Conservation (phyloP, 2,797 vertebrate genomes). For the Gymnopithys bicolor region DNA sequence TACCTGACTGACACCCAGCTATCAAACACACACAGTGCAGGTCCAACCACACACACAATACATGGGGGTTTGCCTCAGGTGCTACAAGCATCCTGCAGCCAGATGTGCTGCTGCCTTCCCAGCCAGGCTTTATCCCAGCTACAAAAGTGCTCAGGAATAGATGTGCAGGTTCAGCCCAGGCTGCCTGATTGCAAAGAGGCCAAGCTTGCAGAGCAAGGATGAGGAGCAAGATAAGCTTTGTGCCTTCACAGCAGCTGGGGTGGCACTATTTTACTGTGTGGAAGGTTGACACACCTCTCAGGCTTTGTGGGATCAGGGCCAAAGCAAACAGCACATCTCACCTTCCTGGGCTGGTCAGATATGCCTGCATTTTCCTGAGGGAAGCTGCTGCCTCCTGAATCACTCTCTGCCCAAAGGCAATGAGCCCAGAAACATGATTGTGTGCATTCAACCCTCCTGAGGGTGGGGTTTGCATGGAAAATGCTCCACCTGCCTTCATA, state of each 20-base stretch:
- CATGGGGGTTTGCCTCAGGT: constrained; percentile 17
- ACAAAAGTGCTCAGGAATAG: not conserved
- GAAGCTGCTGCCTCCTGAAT: not conserved
- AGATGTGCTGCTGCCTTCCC: not conserved
- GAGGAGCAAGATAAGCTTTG: not conserved
- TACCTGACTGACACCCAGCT: constrained; percentile 49
- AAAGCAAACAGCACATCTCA: not conserved
- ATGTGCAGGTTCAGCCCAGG: not conserved
- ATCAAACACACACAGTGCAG: not conserved
- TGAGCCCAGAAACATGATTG: not conserved
- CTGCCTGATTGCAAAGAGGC: not conserved
- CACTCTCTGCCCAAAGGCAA: not conserved
- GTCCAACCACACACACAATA: not conserved
- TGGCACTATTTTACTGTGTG: not conserved
- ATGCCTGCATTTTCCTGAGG: not conserved
- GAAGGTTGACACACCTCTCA: not conserved
- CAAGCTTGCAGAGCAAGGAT: not conserved
- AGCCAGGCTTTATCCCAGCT: not conserved
- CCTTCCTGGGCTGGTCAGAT: not conserved
- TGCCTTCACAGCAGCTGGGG: not conserved
- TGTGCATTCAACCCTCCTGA: not conserved
- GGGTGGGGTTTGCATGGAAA: not conserved
- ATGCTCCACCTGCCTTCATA: accelerated
- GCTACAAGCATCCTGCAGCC: not conserved
- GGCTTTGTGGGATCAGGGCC: not conserved